These are phyloP conservation scores for Spea bombifrons DNA, from an alignment of 2,113 vertebrate genomes.

Conservation along the genomic window DNA sequence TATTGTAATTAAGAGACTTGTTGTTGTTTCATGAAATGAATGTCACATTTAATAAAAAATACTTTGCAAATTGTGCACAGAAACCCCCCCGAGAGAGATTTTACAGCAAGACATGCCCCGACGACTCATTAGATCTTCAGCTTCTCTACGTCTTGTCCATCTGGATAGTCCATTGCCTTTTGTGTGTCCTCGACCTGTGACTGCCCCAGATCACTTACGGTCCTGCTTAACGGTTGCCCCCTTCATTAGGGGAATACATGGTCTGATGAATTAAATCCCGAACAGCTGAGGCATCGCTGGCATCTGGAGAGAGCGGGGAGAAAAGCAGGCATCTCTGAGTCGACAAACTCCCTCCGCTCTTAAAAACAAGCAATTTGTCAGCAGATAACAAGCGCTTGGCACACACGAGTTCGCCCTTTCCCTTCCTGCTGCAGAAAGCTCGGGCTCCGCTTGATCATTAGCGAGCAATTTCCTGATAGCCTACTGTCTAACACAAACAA, in stretches of 20 bases:
- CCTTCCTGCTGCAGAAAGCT: background rate
- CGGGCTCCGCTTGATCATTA: background rate
- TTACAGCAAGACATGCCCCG: no score
- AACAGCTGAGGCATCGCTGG: slow-evolving; percentile 65
- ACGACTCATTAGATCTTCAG: no score
- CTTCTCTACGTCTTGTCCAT: no score
- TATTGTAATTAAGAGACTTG: no score
- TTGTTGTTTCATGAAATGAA: no score
- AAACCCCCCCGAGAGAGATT: no score
- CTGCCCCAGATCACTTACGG: background rate
- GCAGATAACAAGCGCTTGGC: background rate
- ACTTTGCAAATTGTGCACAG: no score
- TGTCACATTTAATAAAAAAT: no score
- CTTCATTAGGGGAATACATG: slow-evolving; percentile 72
- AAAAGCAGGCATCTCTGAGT: background rate
- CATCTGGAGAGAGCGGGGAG: slow-evolving; percentile 60
- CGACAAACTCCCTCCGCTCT: background rate
- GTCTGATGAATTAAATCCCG: slow-evolving; percentile 72
- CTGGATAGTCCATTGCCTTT: no score
- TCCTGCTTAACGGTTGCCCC: background rate
- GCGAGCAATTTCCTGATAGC: no score
- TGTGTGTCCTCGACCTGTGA: no score
- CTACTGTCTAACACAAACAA: no score
- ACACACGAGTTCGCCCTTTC: background rate
- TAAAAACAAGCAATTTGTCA: background rate